Percentiles rank a stretch among this genome's conserved stretches.
phyloP scores from a whole-genome alignment of 2,888 invertebrate species.

The Aporophyla nigra region DNA sequence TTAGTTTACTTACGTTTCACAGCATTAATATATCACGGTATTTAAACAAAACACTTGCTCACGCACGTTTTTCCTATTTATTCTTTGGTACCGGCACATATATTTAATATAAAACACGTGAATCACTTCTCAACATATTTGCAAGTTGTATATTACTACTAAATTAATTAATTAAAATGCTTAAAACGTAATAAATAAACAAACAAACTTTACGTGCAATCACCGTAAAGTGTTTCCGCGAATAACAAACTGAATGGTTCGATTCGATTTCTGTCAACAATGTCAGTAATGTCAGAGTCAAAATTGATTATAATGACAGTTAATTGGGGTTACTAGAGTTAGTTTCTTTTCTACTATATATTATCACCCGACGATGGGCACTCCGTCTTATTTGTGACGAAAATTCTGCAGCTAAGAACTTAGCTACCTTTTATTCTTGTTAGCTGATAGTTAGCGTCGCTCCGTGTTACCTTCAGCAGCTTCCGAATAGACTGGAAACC shows the following conservation, averaged over 20 bases:
- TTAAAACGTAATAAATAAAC: slow-evolving; percentile 49
- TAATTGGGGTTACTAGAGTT: slow-evolving; percentile 23
- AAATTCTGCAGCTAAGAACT: too few species aligned
- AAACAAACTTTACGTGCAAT: slow-evolving; percentile 40
- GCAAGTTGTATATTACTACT: slow-evolving; percentile 6
- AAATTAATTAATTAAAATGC: slow-evolving; percentile 26
- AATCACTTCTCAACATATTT: slow-evolving; percentile 41
- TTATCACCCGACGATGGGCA: too few species aligned
- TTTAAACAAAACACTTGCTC: slow-evolving; percentile 55
- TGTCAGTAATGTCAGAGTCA: slow-evolving; percentile 41
- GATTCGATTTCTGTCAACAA: slow-evolving; percentile 16
- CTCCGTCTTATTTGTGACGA: too few species aligned
- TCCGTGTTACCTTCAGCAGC: neutral
- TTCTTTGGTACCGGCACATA: slow-evolving; percentile 38
- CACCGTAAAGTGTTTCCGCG: slow-evolving; percentile 21
- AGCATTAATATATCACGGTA: slow-evolving; percentile 25
- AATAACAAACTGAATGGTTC: slow-evolving; percentile 25
- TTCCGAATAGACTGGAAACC: neutral
- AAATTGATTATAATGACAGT: slow-evolving; percentile 49
- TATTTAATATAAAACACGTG: slow-evolving; percentile 30
- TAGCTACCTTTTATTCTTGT: neutral
- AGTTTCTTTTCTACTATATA: slow-evolving; percentile 27
- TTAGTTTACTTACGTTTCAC: slow-evolving; percentile 53
- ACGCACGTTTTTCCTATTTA: slow-evolving; percentile 35
- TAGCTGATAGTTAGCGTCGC: neutral